phyloP scores from a whole-genome alignment of 2,888 invertebrate species.

The Orgyia antiqua region DNA sequence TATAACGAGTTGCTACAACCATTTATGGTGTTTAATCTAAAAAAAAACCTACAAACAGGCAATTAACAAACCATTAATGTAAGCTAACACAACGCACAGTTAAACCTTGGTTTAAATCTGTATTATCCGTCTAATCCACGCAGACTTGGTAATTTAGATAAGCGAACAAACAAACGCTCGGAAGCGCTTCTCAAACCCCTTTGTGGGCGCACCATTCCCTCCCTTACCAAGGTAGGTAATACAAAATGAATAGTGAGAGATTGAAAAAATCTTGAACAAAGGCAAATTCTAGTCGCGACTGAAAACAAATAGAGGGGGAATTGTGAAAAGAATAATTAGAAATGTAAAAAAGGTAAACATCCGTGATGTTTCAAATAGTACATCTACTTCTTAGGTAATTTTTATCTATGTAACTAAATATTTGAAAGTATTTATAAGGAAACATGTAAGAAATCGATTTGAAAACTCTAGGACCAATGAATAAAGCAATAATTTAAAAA shows the following conservation, averaged over 20 bases:
- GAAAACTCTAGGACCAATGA: too few relatives aligned
- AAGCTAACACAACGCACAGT: conserved; percentile 6
- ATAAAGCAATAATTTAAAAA: too few relatives aligned
- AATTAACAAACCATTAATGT: too few relatives aligned
- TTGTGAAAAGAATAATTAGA: conserved; percentile 25
- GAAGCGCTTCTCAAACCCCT: conserved; percentile 14
- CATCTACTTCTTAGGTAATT: too few relatives aligned
- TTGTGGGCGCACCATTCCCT: conserved; percentile 1
- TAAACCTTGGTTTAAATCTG: conserved; percentile 1
- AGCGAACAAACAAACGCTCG: conserved; percentile 14
- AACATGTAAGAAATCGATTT: too few relatives aligned
- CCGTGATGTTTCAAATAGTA: too few relatives aligned
- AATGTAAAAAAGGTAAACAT: too few relatives aligned
- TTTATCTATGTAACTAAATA: too few relatives aligned
- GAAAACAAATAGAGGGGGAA: conserved; percentile 21
- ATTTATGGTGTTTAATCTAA: too few relatives aligned
- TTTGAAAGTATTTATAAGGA: too few relatives aligned
- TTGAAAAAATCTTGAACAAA: conserved; percentile 34
- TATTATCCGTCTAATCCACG: conserved; percentile 15
- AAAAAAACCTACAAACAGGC: too few relatives aligned
- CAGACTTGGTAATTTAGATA: conserved; percentile 24
- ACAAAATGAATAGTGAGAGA: conserved; percentile 27
- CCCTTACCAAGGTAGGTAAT: conserved; percentile 18
- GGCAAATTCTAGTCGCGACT: conserved; percentile 25
- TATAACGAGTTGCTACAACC: too few relatives aligned